phyloP scores from a whole-genome alignment of 2,797 vertebrate species.

The Enteromius paludinosus region DNA sequence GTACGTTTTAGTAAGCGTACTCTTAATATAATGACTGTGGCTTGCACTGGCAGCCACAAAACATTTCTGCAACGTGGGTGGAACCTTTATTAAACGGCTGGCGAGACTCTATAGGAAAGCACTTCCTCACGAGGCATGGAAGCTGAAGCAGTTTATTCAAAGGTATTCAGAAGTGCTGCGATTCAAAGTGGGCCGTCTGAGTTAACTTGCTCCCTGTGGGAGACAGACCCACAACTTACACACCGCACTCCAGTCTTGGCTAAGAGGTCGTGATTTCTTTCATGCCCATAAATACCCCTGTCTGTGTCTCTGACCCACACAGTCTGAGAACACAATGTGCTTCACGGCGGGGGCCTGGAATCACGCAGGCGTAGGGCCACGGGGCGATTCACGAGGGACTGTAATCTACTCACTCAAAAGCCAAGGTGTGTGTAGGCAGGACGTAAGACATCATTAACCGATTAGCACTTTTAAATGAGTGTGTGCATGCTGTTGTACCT shows the following conservation, averaged over 20 bases:
- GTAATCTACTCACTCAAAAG: slow-evolving; percentile 13
- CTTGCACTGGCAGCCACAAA: slow-evolving; percentile 30
- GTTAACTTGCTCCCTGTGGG: slow-evolving; percentile 49
- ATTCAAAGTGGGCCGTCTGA: slow-evolving; percentile 26
- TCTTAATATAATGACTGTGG: slow-evolving; percentile 31
- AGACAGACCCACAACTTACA: slow-evolving; percentile 33
- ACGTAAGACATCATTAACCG: neutral
- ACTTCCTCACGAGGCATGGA: slow-evolving; percentile 27
- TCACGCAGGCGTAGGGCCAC: slow-evolving; percentile 12
- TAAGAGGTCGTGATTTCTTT: slow-evolving; percentile 47
- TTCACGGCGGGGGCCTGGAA: slow-evolving; percentile 35
- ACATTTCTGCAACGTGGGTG: slow-evolving; percentile 35
- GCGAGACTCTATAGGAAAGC: slow-evolving; percentile 31
- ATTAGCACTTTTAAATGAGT: slow-evolving; percentile 16
- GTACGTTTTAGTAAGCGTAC: slow-evolving; percentile 1
- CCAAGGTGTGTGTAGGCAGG: neutral
- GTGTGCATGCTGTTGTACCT: slow-evolving; percentile 76
- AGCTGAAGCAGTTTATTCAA: slow-evolving; percentile 37
- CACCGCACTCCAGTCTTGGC: slow-evolving; percentile 44
- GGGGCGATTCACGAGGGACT: neutral
- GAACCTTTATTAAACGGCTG: slow-evolving; percentile 39
- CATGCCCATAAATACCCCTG: slow-evolving; percentile 51
- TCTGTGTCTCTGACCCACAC: slow-evolving; percentile 42
- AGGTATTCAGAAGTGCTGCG: slow-evolving; percentile 30
- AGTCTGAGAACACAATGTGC: slow-evolving; percentile 45